phyloP scores from a whole-genome alignment of 2,888 invertebrate species.

The Phengaris arion region DNA sequence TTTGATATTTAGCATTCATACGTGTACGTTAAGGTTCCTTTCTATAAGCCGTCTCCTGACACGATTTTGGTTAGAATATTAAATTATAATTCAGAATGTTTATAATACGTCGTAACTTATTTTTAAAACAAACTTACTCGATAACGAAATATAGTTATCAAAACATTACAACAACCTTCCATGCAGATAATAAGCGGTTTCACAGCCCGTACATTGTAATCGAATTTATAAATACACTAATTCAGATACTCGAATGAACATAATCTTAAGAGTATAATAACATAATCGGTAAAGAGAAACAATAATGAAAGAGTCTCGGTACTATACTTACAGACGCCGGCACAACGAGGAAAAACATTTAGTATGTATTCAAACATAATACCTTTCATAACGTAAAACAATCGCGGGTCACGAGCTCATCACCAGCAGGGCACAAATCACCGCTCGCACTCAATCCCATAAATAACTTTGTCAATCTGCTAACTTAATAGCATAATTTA shows the following conservation, averaged over 20 bases:
- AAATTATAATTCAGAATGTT: no score
- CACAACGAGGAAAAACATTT: slow-evolving; percentile 14
- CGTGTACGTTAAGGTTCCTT: no score
- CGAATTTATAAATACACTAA: slow-evolving; percentile 26
- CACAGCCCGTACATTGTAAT: slow-evolving; percentile 23
- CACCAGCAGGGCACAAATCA: slow-evolving; percentile 56
- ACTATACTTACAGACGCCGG: slow-evolving; percentile 5
- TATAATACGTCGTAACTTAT: no score
- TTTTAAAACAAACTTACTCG: not conserved
- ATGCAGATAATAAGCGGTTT: slow-evolving; percentile 6
- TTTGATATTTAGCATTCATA: no score
- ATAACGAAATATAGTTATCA: slow-evolving; percentile 9
- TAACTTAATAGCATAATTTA: slow-evolving; percentile 80
- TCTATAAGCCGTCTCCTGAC: no score
- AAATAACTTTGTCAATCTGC: slow-evolving; percentile 79
- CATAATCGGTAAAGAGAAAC: slow-evolving; percentile 25
- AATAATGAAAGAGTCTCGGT: slow-evolving; percentile 19
- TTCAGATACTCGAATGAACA: slow-evolving; percentile 24
- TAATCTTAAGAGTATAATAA: slow-evolving; percentile 24
- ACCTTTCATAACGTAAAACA: slow-evolving; percentile 43
- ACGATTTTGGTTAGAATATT: no score
- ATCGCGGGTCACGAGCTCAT: slow-evolving; percentile 46
- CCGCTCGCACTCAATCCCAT: slow-evolving; percentile 72
- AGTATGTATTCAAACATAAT: slow-evolving; percentile 26
- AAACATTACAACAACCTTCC: not conserved